Base-by-base conservation (phyloP, 1,140 invertebrate species). In the Mizuhopecten yessoensis region DNA sequence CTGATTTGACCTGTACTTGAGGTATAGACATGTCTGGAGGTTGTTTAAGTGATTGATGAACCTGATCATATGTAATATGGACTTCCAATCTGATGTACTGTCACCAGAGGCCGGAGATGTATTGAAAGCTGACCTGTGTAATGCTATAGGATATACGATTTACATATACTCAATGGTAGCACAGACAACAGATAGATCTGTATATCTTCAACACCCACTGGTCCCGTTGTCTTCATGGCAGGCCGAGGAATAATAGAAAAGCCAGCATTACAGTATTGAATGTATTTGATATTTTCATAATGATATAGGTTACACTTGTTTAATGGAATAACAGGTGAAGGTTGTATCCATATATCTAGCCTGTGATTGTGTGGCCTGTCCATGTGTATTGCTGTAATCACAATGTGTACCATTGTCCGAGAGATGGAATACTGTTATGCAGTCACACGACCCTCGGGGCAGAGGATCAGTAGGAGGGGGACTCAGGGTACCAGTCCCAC, bases 41-140 rank as follows among this genome's bases (percentile, higher is more conserved):
- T 57, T 57, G 23, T 11, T 17, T 29, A 5, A 9, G n/a, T 75
- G 57, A 75, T 75, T 75, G 57, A 75, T 75, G 57, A 75, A 75
- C 57, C 23, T n/a, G 57, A 75, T 75, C 57, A 75, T 23, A 29
- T 75, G 57, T 75, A 75, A 29, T 45, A 45, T 75, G 57, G n/a
- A 75, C 23, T n/a, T n/a, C 17, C n/a, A 75, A 29, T 75, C 57
- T 75, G 57, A 75, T 75, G 23, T 75, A 5, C n/a, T 75, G 57
- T 75, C 57, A 75, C 57, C 57, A 75, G 57, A 29, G n/a, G 57
- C 17, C n/a, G 29, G 57, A n/a, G n/a, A 75, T 75, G 57, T 29
- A 75, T 75, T 75, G 57, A 29, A 75, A 75, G 11, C 57, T 75
- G 57, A 75, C 57, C 57, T 75, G 23, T 75, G 57, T 75, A 75